A percentile compares a stretch with the other conserved stretches of the same genome.
Conservation (phyloP, 1,140 invertebrate species). For the Platyscapa corneri region DNA sequence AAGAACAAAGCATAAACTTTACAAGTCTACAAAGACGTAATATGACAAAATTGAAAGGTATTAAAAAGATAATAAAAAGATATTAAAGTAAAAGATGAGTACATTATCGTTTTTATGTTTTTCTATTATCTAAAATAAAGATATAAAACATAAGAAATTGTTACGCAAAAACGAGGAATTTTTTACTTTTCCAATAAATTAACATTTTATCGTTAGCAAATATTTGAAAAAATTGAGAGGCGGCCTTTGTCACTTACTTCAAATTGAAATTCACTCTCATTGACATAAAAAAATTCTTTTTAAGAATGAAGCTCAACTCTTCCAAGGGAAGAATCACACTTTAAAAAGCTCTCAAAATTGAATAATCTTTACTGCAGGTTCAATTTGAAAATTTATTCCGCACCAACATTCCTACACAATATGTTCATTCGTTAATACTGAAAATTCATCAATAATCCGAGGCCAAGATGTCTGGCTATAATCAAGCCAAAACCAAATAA, state of each 20-base stretch:
- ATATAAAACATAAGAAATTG: too few species aligned
- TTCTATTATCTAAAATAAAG: background rate
- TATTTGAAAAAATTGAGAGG: background rate
- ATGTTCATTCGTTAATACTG: background rate
- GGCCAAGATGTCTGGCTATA: background rate
- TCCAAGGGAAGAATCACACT: background rate
- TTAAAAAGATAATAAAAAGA: background rate
- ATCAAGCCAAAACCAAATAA: background rate
- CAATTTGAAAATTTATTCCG: background rate
- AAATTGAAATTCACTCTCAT: background rate
- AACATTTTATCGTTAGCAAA: background rate
- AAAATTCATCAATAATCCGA: background rate
- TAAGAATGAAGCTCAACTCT: too few species aligned
- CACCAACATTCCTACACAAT: background rate
- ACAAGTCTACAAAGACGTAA: background rate
- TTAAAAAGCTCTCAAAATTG: background rate
- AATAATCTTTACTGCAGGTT: background rate
- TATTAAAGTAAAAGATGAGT: slow-evolving; percentile 2
- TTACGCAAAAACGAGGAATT: too few species aligned
- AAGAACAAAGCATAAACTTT: background rate
- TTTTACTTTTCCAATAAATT: background rate
- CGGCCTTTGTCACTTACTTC: background rate
- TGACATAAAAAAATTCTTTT: background rate
- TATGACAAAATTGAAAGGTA: background rate
- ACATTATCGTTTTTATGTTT: background rate